Conservation (phyloP, 2,797 vertebrate species). For the Pogoniulus pusillus region DNA sequence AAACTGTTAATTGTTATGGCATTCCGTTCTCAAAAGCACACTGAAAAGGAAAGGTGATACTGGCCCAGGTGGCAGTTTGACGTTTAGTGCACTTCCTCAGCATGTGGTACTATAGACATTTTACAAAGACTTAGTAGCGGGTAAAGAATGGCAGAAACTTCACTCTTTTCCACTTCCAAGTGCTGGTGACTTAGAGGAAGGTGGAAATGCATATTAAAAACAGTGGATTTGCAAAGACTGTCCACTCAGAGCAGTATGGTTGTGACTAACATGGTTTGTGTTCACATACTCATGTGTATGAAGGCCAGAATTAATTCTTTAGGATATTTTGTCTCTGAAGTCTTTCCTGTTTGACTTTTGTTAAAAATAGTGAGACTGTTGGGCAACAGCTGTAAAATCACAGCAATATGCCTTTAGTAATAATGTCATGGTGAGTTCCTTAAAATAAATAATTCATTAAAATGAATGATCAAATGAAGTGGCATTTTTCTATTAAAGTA, state of each 20-base stretch:
- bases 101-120: neutral
- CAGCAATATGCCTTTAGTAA: neutral
- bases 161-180: neutral
- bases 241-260: neutral
- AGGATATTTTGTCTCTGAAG: neutral
- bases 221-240: neutral
- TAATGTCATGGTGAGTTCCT: neutral
- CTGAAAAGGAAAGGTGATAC: neutral
- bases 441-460: neutral
- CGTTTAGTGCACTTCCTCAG: neutral
- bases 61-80: neutral
- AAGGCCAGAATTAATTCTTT: neutral
- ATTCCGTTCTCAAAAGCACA: neutral
- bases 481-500: neutral
- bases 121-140: neutral
- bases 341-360: neutral
- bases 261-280: neutral
- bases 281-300: neutral
- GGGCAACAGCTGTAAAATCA: neutral
- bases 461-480: neutral
- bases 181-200: neutral
- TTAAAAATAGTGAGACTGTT: neutral
- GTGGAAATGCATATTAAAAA: neutral
- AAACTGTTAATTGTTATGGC: neutral
- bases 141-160: neutral